Evolutionary conservation across 1,140 invertebrate genomes (phyloP).

Genomic region (Panulirus ornatus): DNA sequence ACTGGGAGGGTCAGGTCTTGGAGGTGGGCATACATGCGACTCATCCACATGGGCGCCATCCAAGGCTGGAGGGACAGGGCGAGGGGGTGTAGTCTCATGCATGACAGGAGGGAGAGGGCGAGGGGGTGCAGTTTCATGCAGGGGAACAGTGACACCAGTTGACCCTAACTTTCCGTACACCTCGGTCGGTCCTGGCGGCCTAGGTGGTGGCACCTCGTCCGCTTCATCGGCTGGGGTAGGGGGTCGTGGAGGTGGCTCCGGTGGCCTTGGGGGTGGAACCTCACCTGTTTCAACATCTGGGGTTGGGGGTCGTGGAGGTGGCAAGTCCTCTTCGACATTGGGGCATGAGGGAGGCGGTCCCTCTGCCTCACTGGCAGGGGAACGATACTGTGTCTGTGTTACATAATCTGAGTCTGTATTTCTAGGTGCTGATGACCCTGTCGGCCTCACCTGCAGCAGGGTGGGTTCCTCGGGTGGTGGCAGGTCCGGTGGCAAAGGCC

Average conservation of each 20-base stretch:
- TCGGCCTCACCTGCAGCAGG: constrained; percentile 22
- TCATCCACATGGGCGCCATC: constrained; percentile 17
- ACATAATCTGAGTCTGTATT: not conserved
- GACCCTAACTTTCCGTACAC: not conserved
- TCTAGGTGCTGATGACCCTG: not conserved
- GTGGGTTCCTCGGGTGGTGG: constrained; percentile 45
- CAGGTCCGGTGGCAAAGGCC: constrained; percentile 14
- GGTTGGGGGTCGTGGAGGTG: constrained; percentile 19
- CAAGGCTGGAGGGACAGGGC: constrained; percentile 10
- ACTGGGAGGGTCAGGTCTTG: constrained; percentile 62
- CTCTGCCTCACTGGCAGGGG: not conserved
- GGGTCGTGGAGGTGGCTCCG: constrained; percentile 26
- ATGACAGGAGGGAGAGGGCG: not conserved
- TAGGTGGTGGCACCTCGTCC: constrained; percentile 29
- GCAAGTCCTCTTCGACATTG: constrained; percentile 11
- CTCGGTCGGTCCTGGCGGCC: constrained; percentile 14
- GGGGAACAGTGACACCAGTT: not conserved
- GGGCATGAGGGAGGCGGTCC: constrained; percentile 5
- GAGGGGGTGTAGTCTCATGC: constrained; percentile 32
- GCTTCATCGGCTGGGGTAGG: not conserved
- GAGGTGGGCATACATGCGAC: constrained; percentile 15
- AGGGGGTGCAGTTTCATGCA: constrained; percentile 29
- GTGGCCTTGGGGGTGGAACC: constrained; percentile 6
- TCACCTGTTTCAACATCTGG: constrained; percentile 10
- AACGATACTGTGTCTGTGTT: not conserved